Evolutionary conservation across 2,113 vertebrate genomes (phyloP).

Genomic region (Ceuthmochares aereus): DNA sequence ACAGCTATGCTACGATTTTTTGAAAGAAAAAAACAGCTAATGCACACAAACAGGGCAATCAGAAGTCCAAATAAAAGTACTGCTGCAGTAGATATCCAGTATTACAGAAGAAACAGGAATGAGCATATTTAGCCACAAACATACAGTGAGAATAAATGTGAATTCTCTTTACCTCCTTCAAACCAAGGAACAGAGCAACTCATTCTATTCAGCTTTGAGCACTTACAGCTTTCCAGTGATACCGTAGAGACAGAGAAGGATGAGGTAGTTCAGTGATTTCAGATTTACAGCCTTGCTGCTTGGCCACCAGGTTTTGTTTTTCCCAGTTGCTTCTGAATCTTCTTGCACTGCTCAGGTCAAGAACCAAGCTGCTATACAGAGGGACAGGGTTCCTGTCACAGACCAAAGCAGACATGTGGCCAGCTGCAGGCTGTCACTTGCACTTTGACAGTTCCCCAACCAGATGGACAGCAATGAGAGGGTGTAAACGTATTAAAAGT

Average conservation of each 20-base stretch:
- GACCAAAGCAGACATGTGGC: neutral
- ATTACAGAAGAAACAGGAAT: neutral
- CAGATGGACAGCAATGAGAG: neutral
- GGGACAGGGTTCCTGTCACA: neutral
- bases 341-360: neutral
- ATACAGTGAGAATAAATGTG: neutral
- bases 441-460: neutral
- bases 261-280: neutral
- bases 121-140: neutral
- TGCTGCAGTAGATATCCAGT: rapidly evolving
- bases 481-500: neutral
- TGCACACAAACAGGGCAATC: neutral
- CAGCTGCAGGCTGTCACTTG: neutral
- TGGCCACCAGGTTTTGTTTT: neutral
- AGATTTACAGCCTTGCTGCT: rapidly evolving
- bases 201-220: neutral
- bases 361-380: neutral
- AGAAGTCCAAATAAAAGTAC: neutral
- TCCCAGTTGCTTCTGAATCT: neutral
- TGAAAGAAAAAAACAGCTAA: neutral
- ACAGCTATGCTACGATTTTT: neutral
- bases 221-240: neutral
- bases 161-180: neutral
- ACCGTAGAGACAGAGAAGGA: neutral
- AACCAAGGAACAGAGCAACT: neutral